phyloP scores from a whole-genome alignment of 2,888 invertebrate species.

The Willowsia nigromaculata region DNA sequence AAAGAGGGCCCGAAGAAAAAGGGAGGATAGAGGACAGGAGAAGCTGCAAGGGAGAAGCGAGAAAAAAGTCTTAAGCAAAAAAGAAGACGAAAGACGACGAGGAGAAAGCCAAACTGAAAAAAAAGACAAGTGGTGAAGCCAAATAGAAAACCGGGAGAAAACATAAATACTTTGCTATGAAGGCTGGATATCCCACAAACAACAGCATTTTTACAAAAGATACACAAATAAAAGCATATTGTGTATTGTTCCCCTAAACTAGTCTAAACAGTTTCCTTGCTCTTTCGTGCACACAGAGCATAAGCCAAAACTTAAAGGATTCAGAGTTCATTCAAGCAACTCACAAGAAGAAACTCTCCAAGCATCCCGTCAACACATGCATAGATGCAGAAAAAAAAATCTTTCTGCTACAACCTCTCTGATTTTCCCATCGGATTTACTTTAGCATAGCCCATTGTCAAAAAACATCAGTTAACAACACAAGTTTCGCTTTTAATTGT shows the following conservation, averaged over 20 bases:
- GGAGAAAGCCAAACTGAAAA: conserved; percentile 22
- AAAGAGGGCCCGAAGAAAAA: conserved; percentile 21
- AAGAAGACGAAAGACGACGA: not conserved
- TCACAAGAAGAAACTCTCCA: conserved; percentile 55
- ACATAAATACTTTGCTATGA: conserved; percentile 32
- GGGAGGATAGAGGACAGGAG: not conserved
- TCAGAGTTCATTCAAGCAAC: conserved; percentile 69
- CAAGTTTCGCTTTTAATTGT: not conserved
- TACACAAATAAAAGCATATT: not conserved
- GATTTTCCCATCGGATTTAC: too few species aligned
- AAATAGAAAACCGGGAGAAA: not conserved
- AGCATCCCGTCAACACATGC: conserved; percentile 57
- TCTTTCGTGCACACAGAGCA: not conserved
- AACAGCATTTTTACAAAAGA: conserved; percentile 21
- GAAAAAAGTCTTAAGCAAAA: conserved; percentile 12
- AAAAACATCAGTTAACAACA: too few species aligned
- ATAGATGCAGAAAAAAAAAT: not conserved
- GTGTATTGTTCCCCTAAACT: not conserved
- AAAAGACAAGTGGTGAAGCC: not conserved
- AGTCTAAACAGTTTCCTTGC: not conserved
- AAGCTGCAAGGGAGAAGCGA: not conserved
- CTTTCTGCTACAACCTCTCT: too few species aligned
- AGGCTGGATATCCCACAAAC: conserved; percentile 3
- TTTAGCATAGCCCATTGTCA: too few species aligned
- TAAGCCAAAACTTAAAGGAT: conserved; percentile 60